Evolutionary conservation across 2,888 invertebrate genomes (phyloP), one percentile per base, ranked within the genome.

Genomic region (Meteorus cinctellus): DNA sequence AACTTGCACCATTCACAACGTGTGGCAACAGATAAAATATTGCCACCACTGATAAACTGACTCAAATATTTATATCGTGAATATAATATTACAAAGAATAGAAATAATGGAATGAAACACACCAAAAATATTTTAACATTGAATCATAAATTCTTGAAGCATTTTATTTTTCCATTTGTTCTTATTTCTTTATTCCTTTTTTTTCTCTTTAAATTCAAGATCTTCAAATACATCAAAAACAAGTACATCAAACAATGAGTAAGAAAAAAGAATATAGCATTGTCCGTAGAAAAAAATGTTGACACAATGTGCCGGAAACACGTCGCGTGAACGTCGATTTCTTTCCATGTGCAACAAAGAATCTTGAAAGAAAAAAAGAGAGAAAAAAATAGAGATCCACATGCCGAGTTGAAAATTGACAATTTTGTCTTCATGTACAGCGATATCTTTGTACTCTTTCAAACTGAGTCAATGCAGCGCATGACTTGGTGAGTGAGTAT

Each of bases 291-390:
- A 65, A 34, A 55, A 66, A 65, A 27, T 19, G 66, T 73, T 55
- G 62, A 71, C 45, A 71, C 71, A 71, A 71, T 71, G 71, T 71
- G 45, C 71, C 60, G 71, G 71, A 71, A 71, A 41, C 27, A 60
- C 41, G 19, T 29, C n/a, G 59, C 69, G 55, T 24, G 59, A 70
- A 34, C 24, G 69, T 70, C 55, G 19, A 70, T 70, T 68, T 59
- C 59, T 70, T 55, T 70, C 34, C 59, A 70, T 29, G 34, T n/a
- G 19, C n/a, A 66, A 66, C 68, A 14, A 45, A 29, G 51, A 68
- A 19, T 68, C 19, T 16, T 10, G 31, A 31, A 68, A 6, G 36
- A 19, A 70, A 48, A 48, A 59, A 59, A 59, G 34, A 59, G 34
- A 19, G 45, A 45, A 27, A 45, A n/a, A 48, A n/a, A 48, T 16